phyloP scores from a whole-genome alignment of 1,140 invertebrate genomes.

The Drosophila grimshawi region DNA sequence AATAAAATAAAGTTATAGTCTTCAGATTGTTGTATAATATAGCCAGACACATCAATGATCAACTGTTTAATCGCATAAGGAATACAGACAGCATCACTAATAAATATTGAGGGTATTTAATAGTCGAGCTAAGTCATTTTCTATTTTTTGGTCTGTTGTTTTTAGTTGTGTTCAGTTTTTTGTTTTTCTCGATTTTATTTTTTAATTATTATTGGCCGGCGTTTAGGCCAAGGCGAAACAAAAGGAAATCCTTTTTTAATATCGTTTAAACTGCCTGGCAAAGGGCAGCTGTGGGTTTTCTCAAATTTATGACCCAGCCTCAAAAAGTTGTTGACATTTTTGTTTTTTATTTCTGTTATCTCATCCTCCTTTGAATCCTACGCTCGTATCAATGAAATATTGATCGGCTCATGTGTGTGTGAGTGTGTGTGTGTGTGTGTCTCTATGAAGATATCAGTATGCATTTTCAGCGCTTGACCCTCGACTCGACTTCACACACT shows the following conservation, averaged over 20 bases:
- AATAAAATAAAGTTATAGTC: too few species aligned
- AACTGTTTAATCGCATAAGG: too few species aligned
- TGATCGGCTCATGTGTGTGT: conserved; percentile 48
- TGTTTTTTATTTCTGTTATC: conserved; percentile 52
- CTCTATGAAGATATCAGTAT: conserved; percentile 76
- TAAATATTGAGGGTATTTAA: too few species aligned
- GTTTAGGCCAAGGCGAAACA: conserved; percentile 55
- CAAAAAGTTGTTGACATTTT: conserved; percentile 75
- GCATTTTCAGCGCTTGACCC: conserved; percentile 45
- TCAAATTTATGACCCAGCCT: conserved; percentile 69
- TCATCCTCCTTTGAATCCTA: conserved; percentile 33
- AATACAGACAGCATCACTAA: too few species aligned
- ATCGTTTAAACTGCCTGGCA: conserved; percentile 46
- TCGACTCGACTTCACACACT: conserved; percentile 26
- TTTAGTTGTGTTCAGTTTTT: conserved; percentile 3
- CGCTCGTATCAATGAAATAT: conserved; percentile 75
- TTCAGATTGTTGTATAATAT: too few species aligned
- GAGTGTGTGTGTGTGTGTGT: conserved; percentile 8
- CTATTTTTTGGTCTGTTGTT: conserved; percentile 26
- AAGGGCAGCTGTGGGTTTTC: conserved; percentile 18
- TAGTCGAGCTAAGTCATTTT: neutral
- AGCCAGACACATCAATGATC: too few species aligned
- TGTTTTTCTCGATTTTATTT: conserved; percentile 40
- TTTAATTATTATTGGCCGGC: conserved; percentile 76
- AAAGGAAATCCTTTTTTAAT: conserved; percentile 81